Conservation (phyloP, 2,113 vertebrate species). For the Pangasianodon gigas region DNA sequence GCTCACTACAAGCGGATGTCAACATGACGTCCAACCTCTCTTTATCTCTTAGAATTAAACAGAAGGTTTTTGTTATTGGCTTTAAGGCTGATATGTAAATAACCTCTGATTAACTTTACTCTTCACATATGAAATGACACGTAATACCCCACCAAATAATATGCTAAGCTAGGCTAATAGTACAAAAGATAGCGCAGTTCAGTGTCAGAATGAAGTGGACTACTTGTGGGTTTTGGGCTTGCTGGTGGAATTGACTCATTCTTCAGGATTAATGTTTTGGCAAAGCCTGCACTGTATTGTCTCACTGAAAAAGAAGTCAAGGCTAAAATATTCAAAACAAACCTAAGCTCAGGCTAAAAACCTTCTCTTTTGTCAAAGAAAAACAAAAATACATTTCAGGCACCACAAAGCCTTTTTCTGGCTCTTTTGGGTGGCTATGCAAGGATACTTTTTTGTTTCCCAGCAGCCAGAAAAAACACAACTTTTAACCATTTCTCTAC, state of each 20-base stretch:
- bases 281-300: background rate
- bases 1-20: background rate
- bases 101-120: background rate
- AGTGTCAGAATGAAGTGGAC: background rate
- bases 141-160: background rate
- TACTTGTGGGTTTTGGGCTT: background rate
- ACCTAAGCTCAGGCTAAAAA: background rate
- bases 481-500: background rate
- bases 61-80: background rate
- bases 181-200: background rate
- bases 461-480: background rate
- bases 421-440: background rate
- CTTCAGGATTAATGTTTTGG: conserved; percentile 2
- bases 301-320: conserved; percentile 1
- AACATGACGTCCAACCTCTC: conserved; percentile 15
- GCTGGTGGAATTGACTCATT: background rate
- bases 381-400: background rate
- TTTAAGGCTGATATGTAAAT: background rate
- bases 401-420: background rate
- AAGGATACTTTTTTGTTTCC: background rate
- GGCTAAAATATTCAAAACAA: background rate
- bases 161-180: background rate
- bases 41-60: conserved; percentile 2
- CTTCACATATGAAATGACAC: background rate
- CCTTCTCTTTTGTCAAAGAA: background rate